Conservation (phyloP, 2,888 invertebrate species). For the Subacronicta megacephala region DNA sequence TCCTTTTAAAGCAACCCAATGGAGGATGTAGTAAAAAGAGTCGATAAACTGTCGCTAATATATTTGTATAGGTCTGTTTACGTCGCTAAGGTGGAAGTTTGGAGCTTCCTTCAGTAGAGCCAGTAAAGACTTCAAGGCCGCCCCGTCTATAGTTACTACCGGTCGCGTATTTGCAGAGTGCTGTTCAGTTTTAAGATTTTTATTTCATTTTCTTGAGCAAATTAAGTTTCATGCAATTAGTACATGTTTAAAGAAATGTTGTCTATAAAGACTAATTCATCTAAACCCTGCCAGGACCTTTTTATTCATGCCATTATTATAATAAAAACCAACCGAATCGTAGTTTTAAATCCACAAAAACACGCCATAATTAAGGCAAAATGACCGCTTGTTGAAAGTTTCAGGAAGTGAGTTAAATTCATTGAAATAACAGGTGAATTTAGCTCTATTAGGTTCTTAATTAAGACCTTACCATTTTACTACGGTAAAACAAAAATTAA, state of each 20-base stretch:
- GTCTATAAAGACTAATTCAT: no score
- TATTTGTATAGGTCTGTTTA: conserved; percentile 55
- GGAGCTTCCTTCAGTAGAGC: conserved; percentile 32
- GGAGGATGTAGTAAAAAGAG: conserved; percentile 44
- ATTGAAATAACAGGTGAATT: no score
- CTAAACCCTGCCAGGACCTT: no score
- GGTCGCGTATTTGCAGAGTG: conserved; percentile 44
- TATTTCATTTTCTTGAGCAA: background rate
- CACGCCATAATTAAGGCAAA: no score
- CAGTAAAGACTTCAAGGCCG: conserved; percentile 27
- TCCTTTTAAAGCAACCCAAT: conserved; percentile 45
- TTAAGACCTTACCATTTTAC: background rate
- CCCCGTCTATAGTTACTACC: conserved; percentile 48
- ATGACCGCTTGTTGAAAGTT: no score
- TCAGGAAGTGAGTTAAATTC: no score
- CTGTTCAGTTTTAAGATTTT: background rate
- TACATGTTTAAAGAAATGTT: no score
- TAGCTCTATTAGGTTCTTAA: background rate
- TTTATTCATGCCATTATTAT: no score
- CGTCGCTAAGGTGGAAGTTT: conserved; percentile 33
- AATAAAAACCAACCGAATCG: no score
- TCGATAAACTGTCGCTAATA: conserved; percentile 50
- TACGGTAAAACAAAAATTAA: conserved; percentile 2
- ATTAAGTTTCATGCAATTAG: no score
- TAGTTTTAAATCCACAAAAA: no score